Evolutionary conservation across 2,888 invertebrate species (phyloP), one percentile per base, ranked within the genome.

Genomic region (Napeogenes inachia): DNA sequence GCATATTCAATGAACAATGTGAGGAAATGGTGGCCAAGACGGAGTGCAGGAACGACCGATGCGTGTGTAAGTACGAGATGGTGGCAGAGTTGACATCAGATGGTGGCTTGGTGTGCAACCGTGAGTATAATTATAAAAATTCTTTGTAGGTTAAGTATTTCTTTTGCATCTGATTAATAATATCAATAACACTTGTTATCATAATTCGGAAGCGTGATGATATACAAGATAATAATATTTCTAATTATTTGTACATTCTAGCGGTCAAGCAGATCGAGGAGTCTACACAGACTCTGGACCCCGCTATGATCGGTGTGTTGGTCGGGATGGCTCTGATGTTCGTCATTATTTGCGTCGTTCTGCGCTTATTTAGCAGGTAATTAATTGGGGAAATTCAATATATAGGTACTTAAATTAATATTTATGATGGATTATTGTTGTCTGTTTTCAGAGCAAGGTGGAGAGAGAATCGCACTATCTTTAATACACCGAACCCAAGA

Each of bases 281-380:
- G 69, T 92, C 93, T 47, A 92, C 93, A 62, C 93, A 91, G 67
- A 95, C 95, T 73, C 83, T 97, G 69, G 97, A 97, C 85, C 97
- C 97, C 54, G 95, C 97, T 57, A 97, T 97, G 97, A 97, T 97
- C 81, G 95, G 95, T 60, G 95, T 97, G 59, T 92, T 97, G 72
- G 96, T 96, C 67, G 97, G 94, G 62, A 96, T 97, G 95, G 96
- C 95, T 68, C 93, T 97, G 72, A 98, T 97, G 97, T 97, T 97
- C 85, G 93, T 97, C 85, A 97, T 97, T 84, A 96, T 98, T 78
- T 97, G 97, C 87, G 95, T 97, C 73, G 97, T 97, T 57, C 93
- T 98, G 66, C 93, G 96, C 77, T 93, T 97, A 73, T 98, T 98
- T 88, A 97, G 97, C 94, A 96, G 95, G 97, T 97, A 91, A 92